Percentiles rank a stretch among this genome's conserved stretches.
These are phyloP conservation scores for Cataglyphis albicans DNA, from an alignment of 2,888 invertebrate species.

Conservation along the genomic window DNA sequence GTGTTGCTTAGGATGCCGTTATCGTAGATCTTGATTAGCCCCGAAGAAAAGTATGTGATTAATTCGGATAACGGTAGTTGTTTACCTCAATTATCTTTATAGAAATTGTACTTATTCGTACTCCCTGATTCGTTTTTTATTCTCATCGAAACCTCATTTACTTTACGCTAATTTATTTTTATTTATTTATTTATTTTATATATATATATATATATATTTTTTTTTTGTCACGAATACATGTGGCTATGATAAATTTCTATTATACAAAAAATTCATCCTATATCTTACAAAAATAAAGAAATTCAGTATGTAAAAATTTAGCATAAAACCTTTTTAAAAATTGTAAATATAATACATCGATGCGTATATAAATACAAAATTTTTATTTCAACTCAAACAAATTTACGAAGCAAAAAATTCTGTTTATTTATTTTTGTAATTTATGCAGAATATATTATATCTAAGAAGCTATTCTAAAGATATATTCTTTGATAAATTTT, in stretches of 20 bases:
- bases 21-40: conserved; percentile 42
- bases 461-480: background rate
- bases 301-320: background rate
- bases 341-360: background rate
- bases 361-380: background rate
- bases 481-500: background rate
- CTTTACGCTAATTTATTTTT: too few relatives aligned
- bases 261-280: background rate
- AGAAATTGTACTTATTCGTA: conserved; percentile 24
- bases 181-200: too few relatives aligned
- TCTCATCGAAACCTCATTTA: conserved; percentile 17
- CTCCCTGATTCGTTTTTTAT: conserved; percentile 13
- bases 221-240: conserved; percentile 4
- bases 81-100: conserved; percentile 30
- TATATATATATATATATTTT: too few relatives aligned
- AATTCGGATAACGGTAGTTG: conserved; percentile 38
- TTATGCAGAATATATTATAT: background rate
- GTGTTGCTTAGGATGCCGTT: conserved; percentile 37
- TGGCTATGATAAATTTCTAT: background rate
- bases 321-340: background rate
- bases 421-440: background rate
- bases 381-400: background rate
- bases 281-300: background rate
- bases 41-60: conserved; percentile 43
- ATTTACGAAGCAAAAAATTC: background rate